Percentiles rank a stretch among this genome's conserved stretches.
Evolutionary conservation across 1,140 invertebrate species (phyloP).

Genomic region (Drosophila rhopaloa): DNA sequence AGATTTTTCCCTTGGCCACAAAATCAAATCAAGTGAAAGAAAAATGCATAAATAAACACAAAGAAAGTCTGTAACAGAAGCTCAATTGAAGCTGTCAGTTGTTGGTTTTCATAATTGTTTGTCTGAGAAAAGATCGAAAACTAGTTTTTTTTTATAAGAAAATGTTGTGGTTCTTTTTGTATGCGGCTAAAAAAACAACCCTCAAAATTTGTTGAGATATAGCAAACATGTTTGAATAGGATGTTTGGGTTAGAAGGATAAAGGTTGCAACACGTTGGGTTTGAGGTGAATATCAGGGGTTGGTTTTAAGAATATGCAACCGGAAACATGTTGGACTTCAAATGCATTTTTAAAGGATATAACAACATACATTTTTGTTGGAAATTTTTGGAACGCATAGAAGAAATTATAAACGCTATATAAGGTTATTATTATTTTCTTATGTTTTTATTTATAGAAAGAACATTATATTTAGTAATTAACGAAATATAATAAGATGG

Average conservation of each 20-base stretch:
- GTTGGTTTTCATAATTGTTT: conserved; percentile 64
- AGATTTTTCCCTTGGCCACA: conserved; percentile 48
- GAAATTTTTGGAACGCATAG: no score
- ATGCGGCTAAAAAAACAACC: conserved; percentile 42
- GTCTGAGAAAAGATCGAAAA: conserved; percentile 23
- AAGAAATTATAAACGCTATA: no score
- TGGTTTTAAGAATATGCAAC: neutral
- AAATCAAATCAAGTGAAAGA: conserved; percentile 77
- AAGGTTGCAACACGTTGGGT: conserved; percentile 6
- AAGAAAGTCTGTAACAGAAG: conserved; percentile 40
- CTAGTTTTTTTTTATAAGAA: conserved; percentile 53
- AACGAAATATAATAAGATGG: neutral
- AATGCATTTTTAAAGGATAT: neutral
- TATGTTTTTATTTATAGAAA: no score
- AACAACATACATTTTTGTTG: no score
- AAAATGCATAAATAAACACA: conserved; percentile 75
- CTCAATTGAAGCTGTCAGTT: conserved; percentile 42
- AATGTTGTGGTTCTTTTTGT: conserved; percentile 48
- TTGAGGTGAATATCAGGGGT: conserved; percentile 10
- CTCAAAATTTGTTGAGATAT: conserved; percentile 17
- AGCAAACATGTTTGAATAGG: conserved; percentile 37
- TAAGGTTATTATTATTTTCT: no score
- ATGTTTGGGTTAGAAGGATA: conserved; percentile 5
- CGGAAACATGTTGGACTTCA: neutral
- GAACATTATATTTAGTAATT: no score